A percentile compares a stretch with the other conserved stretches of the same genome.
These are phyloP conservation scores for Himalopsyche anomala DNA, from an alignment of 2,888 invertebrate genomes.

Conservation along the genomic window DNA sequence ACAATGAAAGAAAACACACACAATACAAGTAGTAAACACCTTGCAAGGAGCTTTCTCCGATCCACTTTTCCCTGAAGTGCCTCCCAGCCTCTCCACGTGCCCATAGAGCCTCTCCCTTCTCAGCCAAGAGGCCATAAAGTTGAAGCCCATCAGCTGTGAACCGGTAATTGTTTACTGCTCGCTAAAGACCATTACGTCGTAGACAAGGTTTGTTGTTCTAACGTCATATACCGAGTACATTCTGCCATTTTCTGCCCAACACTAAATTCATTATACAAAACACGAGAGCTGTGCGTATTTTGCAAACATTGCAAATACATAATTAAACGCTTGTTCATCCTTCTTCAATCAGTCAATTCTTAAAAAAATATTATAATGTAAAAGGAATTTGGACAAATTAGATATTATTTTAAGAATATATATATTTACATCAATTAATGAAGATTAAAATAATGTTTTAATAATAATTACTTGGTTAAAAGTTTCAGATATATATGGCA, in stretches of 20 bases:
- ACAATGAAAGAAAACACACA: constrained; percentile 9
- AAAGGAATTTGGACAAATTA: too few species aligned
- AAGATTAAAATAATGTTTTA: too few species aligned
- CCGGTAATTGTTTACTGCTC: constrained; percentile 65
- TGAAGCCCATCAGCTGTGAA: constrained; percentile 62
- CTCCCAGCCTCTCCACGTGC: constrained; percentile 2
- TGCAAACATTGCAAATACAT: too few species aligned
- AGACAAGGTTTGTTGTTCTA: constrained; percentile 58
- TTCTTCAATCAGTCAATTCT: too few species aligned
- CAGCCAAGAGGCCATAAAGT: constrained; percentile 62
- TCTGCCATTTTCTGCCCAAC: constrained; percentile 11
- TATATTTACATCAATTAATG: too few species aligned
- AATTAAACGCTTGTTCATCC: too few species aligned
- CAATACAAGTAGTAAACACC: constrained; percentile 21
- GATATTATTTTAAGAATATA: too few species aligned
- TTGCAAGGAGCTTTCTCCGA: neutral
- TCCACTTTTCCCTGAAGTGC: constrained; percentile 21
- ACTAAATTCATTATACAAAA: neutral
- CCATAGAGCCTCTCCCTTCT: constrained; percentile 54
- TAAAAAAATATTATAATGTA: too few species aligned
- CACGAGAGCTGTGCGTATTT: constrained; percentile 1
- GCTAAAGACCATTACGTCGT: constrained; percentile 64
- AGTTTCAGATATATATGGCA: too few species aligned
- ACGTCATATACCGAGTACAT: constrained; percentile 45
- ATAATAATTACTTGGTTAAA: too few species aligned